phyloP scores from a whole-genome alignment of 2,797 vertebrate species.

The Siniperca undulata region DNA sequence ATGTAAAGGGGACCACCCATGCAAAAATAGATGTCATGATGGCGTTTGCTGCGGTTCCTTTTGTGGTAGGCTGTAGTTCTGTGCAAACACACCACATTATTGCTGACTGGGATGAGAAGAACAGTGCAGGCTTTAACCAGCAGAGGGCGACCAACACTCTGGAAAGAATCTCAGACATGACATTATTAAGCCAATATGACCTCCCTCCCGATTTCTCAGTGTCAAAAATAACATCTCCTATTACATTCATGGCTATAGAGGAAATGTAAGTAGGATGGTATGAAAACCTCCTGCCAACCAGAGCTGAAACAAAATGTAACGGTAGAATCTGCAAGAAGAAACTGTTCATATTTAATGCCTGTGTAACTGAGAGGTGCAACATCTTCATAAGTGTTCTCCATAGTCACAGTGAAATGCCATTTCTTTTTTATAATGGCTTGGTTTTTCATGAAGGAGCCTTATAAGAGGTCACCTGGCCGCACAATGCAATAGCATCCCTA shows the following conservation, averaged over 20 bases:
- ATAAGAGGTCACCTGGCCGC: constrained; percentile 61
- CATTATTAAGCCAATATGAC: constrained; percentile 61
- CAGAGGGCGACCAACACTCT: constrained; percentile 77
- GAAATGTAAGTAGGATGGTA: constrained; percentile 82
- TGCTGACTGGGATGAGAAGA: constrained; percentile 48
- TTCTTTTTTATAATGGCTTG: constrained; percentile 43
- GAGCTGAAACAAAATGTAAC: constrained; percentile 69
- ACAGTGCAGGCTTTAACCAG: constrained; percentile 49
- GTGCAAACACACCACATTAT: constrained; percentile 54
- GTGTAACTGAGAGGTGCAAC: constrained; percentile 44
- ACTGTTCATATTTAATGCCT: constrained; percentile 37
- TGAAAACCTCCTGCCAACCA: constrained; percentile 73
- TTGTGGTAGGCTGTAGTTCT: constrained; percentile 56
- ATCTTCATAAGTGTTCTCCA: constrained; percentile 32
- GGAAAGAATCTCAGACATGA: constrained; percentile 56
- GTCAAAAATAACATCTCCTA: constrained; percentile 84
- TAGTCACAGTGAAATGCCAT: constrained; percentile 23
- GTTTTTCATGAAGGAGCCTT: constrained; percentile 19
- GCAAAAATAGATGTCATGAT: constrained; percentile 73
- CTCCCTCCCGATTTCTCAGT: constrained; percentile 73
- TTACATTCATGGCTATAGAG: constrained; percentile 78
- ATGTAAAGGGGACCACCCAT: constrained; percentile 81
- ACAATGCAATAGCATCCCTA: constrained; percentile 48
- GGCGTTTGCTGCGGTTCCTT: constrained; percentile 49
- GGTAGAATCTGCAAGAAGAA: constrained; percentile 63